Base-by-base conservation (phyloP, 2,113 vertebrate species). In the Etia nguti region DNA sequence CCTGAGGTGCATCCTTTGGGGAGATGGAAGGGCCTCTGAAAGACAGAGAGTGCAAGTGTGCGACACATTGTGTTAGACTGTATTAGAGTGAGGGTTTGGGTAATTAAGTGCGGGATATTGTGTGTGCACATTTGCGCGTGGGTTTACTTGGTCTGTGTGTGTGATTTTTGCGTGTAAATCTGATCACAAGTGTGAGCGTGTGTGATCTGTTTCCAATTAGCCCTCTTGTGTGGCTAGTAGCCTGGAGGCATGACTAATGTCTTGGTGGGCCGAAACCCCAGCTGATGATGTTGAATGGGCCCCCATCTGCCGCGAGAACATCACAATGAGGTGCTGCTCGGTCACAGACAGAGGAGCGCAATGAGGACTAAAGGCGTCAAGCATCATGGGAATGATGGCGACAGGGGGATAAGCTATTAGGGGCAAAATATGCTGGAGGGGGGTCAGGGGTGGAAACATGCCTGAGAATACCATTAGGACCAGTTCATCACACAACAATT, bases 211-310 rank as follows among this genome's bases (percentile, higher is more conserved):
- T 94, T 93, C 84, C 93, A 92, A 93, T 93, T 93, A 94, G 93
- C 92, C 93, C 82, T 90, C 86, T 93, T 93, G 90, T 90, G 91
- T 93, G 86, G 62, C 73, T 26, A 65, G 86, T 92, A 81, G 95
- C 93, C 93, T 7, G 41, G 88, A 93, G 94, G 86, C 95, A 92
- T 95, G 94, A 93, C 93, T 93, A 93, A 95, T 92, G 94, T 92
- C 87, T 90, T 89, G 86, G 85, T 93, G 92, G 91, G 84, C 90
- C 8, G 31, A 90, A 82, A 87, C 68, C 60, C 80, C 94, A 93
- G 94, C 92, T 92, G 93, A 95, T 88, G 88, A 50, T 6, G 65
- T 68, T 95, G 92, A 95, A 95, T 92, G 91, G 89, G n/a, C 81
- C 62, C 87, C 95, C 95, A 95, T 95, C 95, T 95, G 95, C 93